phyloP scores from a whole-genome alignment of 2,797 vertebrate species.

The Lepilemur ruficaudatus region DNA sequence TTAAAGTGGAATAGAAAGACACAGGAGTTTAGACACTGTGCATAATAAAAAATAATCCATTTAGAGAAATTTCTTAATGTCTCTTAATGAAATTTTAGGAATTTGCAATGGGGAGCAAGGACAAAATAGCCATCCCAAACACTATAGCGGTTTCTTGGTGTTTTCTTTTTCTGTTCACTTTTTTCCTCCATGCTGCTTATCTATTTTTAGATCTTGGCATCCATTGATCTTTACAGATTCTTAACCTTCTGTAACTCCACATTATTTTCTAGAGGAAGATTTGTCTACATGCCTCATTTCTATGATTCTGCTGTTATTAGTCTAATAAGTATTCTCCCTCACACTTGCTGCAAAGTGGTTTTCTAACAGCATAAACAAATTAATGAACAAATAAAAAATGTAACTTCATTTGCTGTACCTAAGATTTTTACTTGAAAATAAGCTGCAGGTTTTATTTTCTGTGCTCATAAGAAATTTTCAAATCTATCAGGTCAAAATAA shows the following conservation, averaged over 20 bases:
- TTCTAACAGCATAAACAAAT: constrained; percentile 70
- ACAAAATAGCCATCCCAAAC: constrained; percentile 47
- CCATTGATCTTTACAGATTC: constrained; percentile 56
- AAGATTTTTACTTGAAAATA: constrained; percentile 60
- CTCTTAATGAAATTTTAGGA: constrained; percentile 42
- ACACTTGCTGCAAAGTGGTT: constrained; percentile 44
- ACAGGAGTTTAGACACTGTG: not conserved
- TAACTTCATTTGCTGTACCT: constrained; percentile 27
- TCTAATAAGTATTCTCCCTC: constrained; percentile 57
- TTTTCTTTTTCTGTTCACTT: not conserved
- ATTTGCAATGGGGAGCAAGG: constrained; percentile 42
- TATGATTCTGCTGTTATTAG: constrained; percentile 63
- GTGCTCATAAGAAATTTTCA: constrained; percentile 38
- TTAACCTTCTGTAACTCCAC: constrained; percentile 47
- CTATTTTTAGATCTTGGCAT: constrained; percentile 54
- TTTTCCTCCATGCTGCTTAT: constrained; percentile 4
- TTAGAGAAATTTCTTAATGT: constrained; percentile 24
- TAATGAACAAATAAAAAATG: constrained; percentile 66
- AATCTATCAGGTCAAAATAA: constrained; percentile 74
- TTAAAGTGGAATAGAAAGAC: constrained; percentile 28
- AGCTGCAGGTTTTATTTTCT: constrained; percentile 45
- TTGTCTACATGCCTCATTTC: constrained; percentile 48
- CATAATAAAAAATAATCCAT: constrained; percentile 42
- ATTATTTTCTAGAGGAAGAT: constrained; percentile 50
- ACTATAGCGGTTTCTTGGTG: not conserved